A percentile compares a stretch with the other conserved stretches of the same genome.
phyloP scores from a whole-genome alignment of 1,140 invertebrate genomes.

The Formica selysi region DNA sequence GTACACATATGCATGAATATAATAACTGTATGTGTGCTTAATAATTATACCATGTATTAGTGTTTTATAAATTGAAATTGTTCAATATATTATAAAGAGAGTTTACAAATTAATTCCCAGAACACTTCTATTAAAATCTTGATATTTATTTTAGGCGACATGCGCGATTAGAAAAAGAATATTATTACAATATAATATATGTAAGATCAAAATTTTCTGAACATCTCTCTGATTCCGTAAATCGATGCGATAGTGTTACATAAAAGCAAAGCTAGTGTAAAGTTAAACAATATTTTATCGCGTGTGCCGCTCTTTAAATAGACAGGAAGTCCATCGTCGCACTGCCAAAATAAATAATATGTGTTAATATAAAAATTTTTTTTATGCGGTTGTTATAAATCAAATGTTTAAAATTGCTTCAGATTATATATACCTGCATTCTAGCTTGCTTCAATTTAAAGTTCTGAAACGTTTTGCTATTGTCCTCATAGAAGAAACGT shows the following conservation, averaged over 20 bases:
- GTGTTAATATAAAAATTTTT: constrained; percentile 1
- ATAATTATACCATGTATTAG: constrained; percentile 74
- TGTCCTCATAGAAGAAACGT: neutral
- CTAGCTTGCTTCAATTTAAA: constrained; percentile 76
- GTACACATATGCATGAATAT: constrained; percentile 54
- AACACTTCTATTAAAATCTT: too few species aligned
- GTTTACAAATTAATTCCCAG: constrained; percentile 35
- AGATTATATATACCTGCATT: constrained; percentile 71
- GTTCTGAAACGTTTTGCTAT: constrained; percentile 60
- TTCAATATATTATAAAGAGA: constrained; percentile 55
- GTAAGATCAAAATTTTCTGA: constrained; percentile 13
- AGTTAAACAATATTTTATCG: constrained; percentile 87
- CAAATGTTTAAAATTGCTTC: neutral
- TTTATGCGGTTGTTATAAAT: neutral
- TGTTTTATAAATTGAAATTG: constrained; percentile 77
- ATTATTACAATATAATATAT: neutral
- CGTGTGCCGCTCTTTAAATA: constrained; percentile 88
- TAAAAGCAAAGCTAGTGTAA: constrained; percentile 80
- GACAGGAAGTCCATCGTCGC: constrained; percentile 87
- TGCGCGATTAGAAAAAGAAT: neutral
- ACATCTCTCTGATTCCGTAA: neutral
- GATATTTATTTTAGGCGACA: neutral
- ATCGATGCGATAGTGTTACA: neutral
- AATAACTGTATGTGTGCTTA: constrained; percentile 31
- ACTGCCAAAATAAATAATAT: constrained; percentile 79